A percentile compares a stretch with the other conserved stretches of the same genome.
Conservation (phyloP, 2,113 vertebrate species). For the Bagarius yarrelli region DNA sequence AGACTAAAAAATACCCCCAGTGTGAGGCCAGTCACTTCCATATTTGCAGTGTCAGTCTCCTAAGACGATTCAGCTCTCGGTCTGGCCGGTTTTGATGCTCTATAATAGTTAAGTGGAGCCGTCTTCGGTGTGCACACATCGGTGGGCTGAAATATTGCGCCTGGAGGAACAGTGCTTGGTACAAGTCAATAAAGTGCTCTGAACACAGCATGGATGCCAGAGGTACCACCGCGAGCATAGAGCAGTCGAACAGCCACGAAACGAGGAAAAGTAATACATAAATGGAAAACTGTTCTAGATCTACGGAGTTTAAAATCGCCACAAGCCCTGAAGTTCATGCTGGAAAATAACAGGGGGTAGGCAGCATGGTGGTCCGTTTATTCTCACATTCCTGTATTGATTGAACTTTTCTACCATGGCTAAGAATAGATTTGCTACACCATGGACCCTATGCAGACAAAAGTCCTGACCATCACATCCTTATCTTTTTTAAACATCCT, state of each 20-base stretch:
- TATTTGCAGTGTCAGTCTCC: background rate
- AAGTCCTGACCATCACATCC: no score
- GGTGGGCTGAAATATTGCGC: slow-evolving; percentile 10
- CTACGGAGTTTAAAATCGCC: background rate
- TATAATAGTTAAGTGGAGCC: background rate
- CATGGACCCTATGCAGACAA: no score
- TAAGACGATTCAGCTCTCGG: background rate
- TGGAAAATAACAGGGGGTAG: slow-evolving; percentile 2
- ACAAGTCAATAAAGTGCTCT: slow-evolving; percentile 21
- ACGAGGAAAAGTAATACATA: background rate
- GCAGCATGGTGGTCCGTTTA: no score
- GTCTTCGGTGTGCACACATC: background rate
- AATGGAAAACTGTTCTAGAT: background rate
- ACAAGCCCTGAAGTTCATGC: background rate
- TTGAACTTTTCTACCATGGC: no score
- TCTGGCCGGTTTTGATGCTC: background rate
- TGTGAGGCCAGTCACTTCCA: background rate
- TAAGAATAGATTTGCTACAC: no score
- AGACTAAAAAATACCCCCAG: background rate
- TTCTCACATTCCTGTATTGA: no score
- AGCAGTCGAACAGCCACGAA: slow-evolving; percentile 14
- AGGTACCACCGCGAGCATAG: background rate
- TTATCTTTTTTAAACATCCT: no score
- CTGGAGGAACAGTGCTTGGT: slow-evolving; percentile 2
- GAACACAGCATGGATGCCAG: background rate